A percentile compares a stretch with the other conserved stretches of the same genome.
phyloP scores from a whole-genome alignment of 2,888 invertebrate genomes.

The Oscheius sp. region DNA sequence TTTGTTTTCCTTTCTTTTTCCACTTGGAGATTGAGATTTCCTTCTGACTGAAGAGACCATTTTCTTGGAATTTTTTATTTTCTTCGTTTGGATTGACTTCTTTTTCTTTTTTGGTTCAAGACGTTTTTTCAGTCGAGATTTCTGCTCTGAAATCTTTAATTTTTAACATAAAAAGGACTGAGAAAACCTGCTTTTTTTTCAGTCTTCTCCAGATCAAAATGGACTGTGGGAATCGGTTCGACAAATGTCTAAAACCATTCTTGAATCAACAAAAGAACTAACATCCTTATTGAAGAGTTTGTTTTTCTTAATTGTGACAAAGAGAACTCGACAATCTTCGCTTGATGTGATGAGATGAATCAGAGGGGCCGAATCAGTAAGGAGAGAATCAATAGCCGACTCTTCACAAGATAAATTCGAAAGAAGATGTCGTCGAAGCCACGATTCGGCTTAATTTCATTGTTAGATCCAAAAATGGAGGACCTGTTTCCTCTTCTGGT shows the following conservation, averaged over 20 bases:
- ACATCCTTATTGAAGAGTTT: not conserved
- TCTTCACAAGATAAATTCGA: conserved; percentile 12
- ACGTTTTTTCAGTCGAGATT: too few species aligned
- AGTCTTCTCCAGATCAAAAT: conserved; percentile 13
- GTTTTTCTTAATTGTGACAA: conserved; percentile 3
- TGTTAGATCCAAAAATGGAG: not conserved
- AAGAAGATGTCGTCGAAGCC: conserved; percentile 8
- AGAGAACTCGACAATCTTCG: not conserved
- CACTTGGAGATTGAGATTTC: too few species aligned
- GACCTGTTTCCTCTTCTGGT: conserved; percentile 15
- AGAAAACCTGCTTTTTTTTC: not conserved
- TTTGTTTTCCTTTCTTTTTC: not conserved
- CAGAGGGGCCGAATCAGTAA: not conserved
- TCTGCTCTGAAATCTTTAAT: not conserved
- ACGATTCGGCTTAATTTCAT: not conserved
- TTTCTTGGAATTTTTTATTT: not conserved
- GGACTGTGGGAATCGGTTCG: conserved; percentile 3
- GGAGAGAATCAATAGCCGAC: conserved; percentile 1
- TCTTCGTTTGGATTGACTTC: not conserved
- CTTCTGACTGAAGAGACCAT: too few species aligned
- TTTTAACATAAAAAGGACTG: not conserved
- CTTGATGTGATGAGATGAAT: conserved; percentile 11
- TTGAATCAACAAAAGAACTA: not conserved
- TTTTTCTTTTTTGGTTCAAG: not conserved
- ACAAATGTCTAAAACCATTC: not conserved